Percentiles rank a stretch among this genome's conserved stretches.
These are phyloP conservation scores for Ctenomys sociabilis DNA, from an alignment of 2,113 vertebrate genomes.

Conservation along the genomic window DNA sequence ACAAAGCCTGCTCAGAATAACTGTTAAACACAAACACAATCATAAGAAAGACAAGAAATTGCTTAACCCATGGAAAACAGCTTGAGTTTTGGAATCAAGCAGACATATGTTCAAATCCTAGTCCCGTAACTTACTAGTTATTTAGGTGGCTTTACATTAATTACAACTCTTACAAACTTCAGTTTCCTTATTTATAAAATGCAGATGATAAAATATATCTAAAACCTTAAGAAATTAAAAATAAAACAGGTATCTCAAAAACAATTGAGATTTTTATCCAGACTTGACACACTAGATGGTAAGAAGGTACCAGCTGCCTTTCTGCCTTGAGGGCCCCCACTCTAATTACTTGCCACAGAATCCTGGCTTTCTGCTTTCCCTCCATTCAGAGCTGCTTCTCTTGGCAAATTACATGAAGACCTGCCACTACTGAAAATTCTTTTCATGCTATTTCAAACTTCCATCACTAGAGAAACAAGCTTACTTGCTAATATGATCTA, in stretches of 20 bases:
- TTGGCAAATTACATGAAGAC: background rate
- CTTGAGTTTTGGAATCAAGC: conserved; percentile 18
- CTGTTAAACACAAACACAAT: conserved; percentile 8
- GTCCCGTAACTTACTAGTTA: background rate
- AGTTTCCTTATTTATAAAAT: conserved; percentile 39
- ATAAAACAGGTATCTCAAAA: conserved; percentile 2
- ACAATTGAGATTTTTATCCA: background rate
- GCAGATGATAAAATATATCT: background rate
- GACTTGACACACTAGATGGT: background rate
- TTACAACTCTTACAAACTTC: conserved; percentile 8
- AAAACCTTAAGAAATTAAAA: conserved; percentile 14
- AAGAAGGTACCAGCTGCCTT: background rate
- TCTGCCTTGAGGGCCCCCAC: background rate
- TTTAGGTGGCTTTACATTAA: background rate
- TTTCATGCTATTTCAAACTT: conserved; percentile 60
- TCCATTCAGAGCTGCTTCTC: background rate
- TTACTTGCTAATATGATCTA: conserved; percentile 62
- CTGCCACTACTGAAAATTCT: background rate
- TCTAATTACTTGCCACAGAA: background rate
- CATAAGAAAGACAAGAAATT: conserved; percentile 36
- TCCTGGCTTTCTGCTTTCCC: background rate
- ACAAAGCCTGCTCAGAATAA: background rate
- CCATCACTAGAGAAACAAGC: conserved; percentile 40
- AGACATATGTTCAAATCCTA: background rate
- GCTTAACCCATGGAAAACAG: background rate